A percentile compares a stretch with the other conserved stretches of the same genome.
These are phyloP conservation scores for Thecophora atra DNA, from an alignment of 2,888 invertebrate species.

Conservation along the genomic window DNA sequence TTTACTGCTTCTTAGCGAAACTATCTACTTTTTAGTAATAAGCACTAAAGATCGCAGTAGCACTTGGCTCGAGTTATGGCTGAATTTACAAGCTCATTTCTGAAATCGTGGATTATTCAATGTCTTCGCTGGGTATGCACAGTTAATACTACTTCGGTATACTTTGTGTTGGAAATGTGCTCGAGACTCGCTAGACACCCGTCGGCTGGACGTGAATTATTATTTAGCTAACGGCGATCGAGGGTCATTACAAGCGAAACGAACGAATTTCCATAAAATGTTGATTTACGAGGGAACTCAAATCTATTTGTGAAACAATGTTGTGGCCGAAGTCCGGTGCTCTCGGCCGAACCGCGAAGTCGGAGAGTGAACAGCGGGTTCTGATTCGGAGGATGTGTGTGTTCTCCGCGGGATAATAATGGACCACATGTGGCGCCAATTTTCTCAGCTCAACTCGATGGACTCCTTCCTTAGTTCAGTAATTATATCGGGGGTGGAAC, in stretches of 20 bases:
- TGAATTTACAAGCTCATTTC: not conserved
- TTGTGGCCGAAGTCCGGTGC: not conserved
- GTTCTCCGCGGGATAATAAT: not conserved
- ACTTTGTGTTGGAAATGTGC: not conserved
- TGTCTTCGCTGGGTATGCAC: not conserved
- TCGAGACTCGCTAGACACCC: not conserved
- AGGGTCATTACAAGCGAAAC: conserved; percentile 26
- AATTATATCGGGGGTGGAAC: not conserved
- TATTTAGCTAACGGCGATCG: conserved; percentile 23
- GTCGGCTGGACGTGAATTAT: not conserved
- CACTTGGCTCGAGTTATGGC: not conserved
- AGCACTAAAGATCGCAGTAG: conserved; percentile 2
- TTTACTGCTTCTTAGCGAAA: not conserved
- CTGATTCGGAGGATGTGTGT: conserved; percentile 8
- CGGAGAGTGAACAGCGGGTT: not conserved
- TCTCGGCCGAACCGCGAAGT: not conserved
- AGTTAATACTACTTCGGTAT: not conserved
- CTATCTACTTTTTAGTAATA: not conserved
- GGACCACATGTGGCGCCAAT: conserved; percentile 31
- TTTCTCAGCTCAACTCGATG: not conserved
- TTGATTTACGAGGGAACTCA: conserved; percentile 25
- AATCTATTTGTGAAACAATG: conserved; percentile 17
- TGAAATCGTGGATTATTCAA: not conserved
- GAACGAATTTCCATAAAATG: conserved; percentile 28
- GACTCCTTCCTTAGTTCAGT: not conserved